These are phyloP conservation scores for Drosophila neocordata DNA, from an alignment of 1,140 invertebrate species.

Conservation along the genomic window DNA sequence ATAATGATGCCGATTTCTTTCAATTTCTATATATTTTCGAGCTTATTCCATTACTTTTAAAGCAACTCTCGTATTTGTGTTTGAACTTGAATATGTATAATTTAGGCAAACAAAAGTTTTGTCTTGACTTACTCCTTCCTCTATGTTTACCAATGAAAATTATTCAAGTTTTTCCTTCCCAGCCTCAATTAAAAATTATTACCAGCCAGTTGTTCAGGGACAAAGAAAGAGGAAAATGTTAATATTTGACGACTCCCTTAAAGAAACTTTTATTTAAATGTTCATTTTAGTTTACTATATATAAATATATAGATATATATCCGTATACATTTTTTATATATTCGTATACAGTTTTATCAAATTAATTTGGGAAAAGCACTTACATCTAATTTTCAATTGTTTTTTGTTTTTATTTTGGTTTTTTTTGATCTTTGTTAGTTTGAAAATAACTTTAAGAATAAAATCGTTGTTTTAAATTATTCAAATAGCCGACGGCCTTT, in stretches of 20 bases:
- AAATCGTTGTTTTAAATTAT: conserved; percentile 11
- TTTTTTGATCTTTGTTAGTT: background rate
- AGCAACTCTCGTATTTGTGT: background rate
- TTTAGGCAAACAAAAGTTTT: background rate
- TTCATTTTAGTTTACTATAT: too few relatives aligned
- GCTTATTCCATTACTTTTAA: background rate
- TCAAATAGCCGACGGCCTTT: conserved; percentile 13
- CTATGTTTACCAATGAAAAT: background rate
- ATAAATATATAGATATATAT: background rate
- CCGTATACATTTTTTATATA: background rate
- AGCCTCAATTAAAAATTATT: conserved; percentile 2
- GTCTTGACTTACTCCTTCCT: background rate
- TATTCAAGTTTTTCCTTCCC: background rate
- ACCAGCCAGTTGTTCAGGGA: background rate
- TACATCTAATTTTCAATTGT: background rate
- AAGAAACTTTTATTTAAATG: too few relatives aligned
- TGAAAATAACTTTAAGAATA: background rate
- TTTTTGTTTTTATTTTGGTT: background rate
- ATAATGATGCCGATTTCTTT: too few relatives aligned
- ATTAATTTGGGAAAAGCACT: background rate
- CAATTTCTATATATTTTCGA: too few relatives aligned
- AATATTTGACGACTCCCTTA: too few relatives aligned
- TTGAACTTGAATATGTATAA: background rate
- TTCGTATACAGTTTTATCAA: background rate
- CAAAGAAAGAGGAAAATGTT: background rate